Base-by-base conservation (phyloP, 1,140 invertebrate genomes). In the Aphelenchoides besseyi region DNA sequence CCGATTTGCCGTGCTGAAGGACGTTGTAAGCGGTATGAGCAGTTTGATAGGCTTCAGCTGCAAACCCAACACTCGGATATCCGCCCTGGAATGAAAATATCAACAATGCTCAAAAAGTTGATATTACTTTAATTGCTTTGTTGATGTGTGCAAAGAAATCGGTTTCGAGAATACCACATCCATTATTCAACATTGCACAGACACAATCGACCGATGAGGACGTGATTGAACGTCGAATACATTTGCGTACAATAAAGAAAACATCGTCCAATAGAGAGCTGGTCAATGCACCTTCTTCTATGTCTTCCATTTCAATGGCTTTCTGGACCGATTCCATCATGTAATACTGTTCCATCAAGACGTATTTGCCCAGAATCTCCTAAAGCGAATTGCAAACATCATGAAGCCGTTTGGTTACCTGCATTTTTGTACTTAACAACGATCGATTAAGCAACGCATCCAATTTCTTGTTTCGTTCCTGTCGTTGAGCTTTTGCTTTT, bases 261-360 rank as follows among this genome's bases (percentile, higher is more conserved):
- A 96, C 90, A 87, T 98, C 95, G 86, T 99, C 96, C 0, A 98
- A 91, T 87, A 98, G 91, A 77, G 92, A 95, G 0, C 94, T 95
- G 1, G 90, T 92, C 70, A 91, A 88, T 59, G 91, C 89, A 30
- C 90, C 89, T 67, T 87, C 87, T 61, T 88, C 87, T 37, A 90
- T 85, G 0, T 87, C 87, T 80, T 97, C 94, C 88, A 97, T 90
- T 70, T 89, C 89, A 52, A 98, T 89, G 26, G 95, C 95, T 86
- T 98, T 98, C 33, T 90, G 89, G 0, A 97, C 91, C 83, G 93
- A 97, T 86, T 98, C 93, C 77, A 92, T 91, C 88, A 98, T 91
- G 84, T 96, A 98, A 86, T 93, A 96, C 86, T 94, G 91, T 85
- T 98, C 96, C 62, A 98, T 88, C 33, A 91, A 88, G 29, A 98